Conservation (phyloP, 2,888 invertebrate genomes). For the Gnatocerus cornutus region DNA sequence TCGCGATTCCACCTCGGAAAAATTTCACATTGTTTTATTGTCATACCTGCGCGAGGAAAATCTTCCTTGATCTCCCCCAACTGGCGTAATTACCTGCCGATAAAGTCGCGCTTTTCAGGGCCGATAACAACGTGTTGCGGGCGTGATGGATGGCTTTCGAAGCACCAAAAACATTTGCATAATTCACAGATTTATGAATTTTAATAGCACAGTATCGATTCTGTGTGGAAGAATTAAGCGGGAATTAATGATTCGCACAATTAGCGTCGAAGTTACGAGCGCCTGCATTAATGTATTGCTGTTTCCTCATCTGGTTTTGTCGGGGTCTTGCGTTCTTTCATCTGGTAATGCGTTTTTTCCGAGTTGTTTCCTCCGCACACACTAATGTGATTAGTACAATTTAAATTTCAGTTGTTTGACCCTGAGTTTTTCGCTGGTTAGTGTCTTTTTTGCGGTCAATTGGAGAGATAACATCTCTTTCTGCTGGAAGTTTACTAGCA, state of each 20-base stretch:
- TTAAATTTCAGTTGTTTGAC: too few relatives aligned
- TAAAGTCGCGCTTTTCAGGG: constrained; percentile 17
- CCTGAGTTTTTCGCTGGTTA: too few relatives aligned
- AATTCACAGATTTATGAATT: constrained; percentile 32
- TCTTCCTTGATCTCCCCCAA: neutral
- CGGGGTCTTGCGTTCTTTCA: neutral
- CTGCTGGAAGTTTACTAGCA: too few relatives aligned
- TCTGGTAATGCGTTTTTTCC: constrained; percentile 1
- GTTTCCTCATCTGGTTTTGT: neutral
- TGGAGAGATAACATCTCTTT: too few relatives aligned
- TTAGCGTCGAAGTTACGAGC: neutral
- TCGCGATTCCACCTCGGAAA: neutral
- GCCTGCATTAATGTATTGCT: neutral
- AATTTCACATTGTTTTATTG: neutral
- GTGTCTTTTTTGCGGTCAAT: too few relatives aligned
- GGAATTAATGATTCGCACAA: constrained; percentile 20
- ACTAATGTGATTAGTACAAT: too few relatives aligned
- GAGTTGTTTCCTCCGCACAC: neutral
- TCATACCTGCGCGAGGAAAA: neutral
- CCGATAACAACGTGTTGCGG: constrained; percentile 17
- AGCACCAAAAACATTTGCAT: constrained; percentile 26
- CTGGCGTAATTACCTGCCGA: constrained; percentile 6
- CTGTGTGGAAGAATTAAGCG: neutral
- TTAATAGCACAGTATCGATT: constrained; percentile 29
- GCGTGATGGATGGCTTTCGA: constrained; percentile 29